Evolutionary conservation across 2,888 invertebrate genomes (phyloP).

Genomic region (Caenorhabditis sp.): DNA sequence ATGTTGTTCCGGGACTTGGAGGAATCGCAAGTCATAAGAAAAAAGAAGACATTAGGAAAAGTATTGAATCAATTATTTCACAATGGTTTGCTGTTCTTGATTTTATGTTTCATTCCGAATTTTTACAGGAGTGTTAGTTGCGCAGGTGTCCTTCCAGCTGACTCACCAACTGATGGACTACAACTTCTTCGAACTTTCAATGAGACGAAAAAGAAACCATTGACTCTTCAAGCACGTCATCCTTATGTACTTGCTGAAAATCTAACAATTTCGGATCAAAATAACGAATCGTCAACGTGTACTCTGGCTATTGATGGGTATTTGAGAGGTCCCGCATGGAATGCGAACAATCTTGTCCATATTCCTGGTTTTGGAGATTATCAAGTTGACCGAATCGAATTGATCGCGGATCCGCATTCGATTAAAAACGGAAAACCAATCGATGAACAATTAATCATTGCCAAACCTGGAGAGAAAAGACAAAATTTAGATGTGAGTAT

Average conservation of each 20-base stretch:
- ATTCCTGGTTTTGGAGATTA: conserved; percentile 91
- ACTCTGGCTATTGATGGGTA: conserved; percentile 82
- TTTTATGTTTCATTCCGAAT: neutral
- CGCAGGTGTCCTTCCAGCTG: conserved; percentile 76
- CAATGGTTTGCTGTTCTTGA: conserved; percentile 46
- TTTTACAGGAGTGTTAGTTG: conserved; percentile 60
- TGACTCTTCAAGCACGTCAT: conserved; percentile 82
- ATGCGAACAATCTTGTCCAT: conserved; percentile 88
- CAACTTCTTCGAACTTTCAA: conserved; percentile 82
- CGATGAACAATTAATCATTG: conserved; percentile 18
- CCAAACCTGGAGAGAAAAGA: conserved; percentile 70
- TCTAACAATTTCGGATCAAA: conserved; percentile 76
- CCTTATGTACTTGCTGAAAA: conserved; percentile 86
- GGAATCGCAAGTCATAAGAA: conserved; percentile 55
- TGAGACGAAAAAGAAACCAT: conserved; percentile 81
- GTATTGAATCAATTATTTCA: conserved; percentile 47
- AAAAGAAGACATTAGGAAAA: conserved; percentile 58
- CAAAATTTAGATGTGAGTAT: conserved; percentile 79
- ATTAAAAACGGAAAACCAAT: conserved; percentile 28
- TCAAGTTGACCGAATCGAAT: conserved; percentile 79
- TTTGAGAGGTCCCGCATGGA: conserved; percentile 83
- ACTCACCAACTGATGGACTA: conserved; percentile 77
- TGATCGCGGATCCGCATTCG: conserved; percentile 50
- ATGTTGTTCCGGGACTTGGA: conserved; percentile 63
- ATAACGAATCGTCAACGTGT: conserved; percentile 40